Evolutionary conservation across 2,797 vertebrate species (phyloP), one percentile per base, ranked within the genome.

Genomic region (Pitangus sulphuratus): DNA sequence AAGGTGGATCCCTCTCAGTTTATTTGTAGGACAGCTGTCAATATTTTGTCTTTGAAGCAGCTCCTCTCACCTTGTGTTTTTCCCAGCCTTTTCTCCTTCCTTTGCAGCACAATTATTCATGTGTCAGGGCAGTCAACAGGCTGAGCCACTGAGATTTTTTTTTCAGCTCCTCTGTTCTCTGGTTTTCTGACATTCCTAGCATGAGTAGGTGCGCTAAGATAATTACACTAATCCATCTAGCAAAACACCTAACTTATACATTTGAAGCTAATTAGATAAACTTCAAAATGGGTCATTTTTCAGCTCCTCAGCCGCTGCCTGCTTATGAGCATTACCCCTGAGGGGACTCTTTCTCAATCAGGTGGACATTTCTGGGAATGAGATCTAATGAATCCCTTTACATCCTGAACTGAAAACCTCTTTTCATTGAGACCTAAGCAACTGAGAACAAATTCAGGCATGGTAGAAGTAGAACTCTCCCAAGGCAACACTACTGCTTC

Each of bases 281-380:
- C 89, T 94, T 94, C 94, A 96, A 96, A 95, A 97, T 95, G 95
- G 95, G 94, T 97, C 95, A 96, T 97, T 96, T 96, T 96, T 96
- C 96, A 97, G 89, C 74, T 51, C 68, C 75, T 95, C 88, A 95
- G 92, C 56, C 77, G 93, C 44, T 1, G 17, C 77, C 58, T 90
- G 79, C 93, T 95, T 95, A 91, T 82, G 70, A 97, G 94, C 83
- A 88, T 91, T 95, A 93, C 70, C 89, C 96, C 96, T 95, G 94
- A 95, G 91, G 96, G 94, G 83, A 89, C 83, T 94, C 85, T 93
- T 95, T 95, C 94, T 94, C 94, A 95, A 91, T 95, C 94, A 96
- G 93, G 93, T 91, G 96, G 93, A 91, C 95, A 94, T 97, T 95
- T 95, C 91, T 84, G 83, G 84, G 94, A 95, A 96, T 95, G 91